Percentiles rank a stretch among this genome's conserved stretches.
These are phyloP conservation scores for Lasioglossum calceatum DNA, from an alignment of 2,888 invertebrate species.

Conservation along the genomic window DNA sequence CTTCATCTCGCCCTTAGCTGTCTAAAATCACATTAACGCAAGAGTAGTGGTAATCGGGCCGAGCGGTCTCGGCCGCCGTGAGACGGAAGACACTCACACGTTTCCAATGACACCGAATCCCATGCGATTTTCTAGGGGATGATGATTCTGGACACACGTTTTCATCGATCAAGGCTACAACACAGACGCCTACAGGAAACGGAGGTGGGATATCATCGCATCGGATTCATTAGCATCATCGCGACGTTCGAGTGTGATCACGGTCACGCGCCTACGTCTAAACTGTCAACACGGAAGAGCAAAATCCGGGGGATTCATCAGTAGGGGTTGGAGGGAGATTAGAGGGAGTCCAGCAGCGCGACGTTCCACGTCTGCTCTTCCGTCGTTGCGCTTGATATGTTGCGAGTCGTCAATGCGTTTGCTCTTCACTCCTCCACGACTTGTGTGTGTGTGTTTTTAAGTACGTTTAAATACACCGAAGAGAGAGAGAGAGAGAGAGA, in stretches of 20 bases:
- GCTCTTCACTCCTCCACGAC: slow-evolving; percentile 40
- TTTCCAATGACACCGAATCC: slow-evolving; percentile 35
- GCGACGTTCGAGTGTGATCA: slow-evolving; percentile 54
- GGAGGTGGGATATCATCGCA: not conserved
- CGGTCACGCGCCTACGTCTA: slow-evolving; percentile 57
- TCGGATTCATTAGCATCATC: slow-evolving; percentile 47
- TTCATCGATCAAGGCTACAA: not conserved
- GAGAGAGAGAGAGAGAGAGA: slow-evolving; percentile 6
- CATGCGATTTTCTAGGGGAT: not conserved
- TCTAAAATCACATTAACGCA: slow-evolving; percentile 83
- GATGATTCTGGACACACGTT: not conserved
- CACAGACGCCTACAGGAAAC: not conserved
- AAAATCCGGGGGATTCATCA: not conserved
- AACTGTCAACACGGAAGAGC: slow-evolving; percentile 62
- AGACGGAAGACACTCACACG: slow-evolving; percentile 55
- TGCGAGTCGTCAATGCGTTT: slow-evolving; percentile 61
- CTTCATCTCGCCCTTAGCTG: slow-evolving; percentile 73
- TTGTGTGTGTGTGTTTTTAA: slow-evolving; percentile 14
- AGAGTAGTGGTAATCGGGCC: slow-evolving; percentile 73
- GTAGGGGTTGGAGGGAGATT: not conserved
- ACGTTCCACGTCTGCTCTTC: slow-evolving; percentile 45
- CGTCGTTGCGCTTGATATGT: slow-evolving; percentile 73
- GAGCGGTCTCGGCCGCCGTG: slow-evolving; percentile 53
- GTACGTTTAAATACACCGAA: slow-evolving; percentile 44
- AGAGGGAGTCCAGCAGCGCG: not conserved